Base-by-base conservation (phyloP, 2,797 vertebrate species). In the Hyperoplus lanceolatus region DNA sequence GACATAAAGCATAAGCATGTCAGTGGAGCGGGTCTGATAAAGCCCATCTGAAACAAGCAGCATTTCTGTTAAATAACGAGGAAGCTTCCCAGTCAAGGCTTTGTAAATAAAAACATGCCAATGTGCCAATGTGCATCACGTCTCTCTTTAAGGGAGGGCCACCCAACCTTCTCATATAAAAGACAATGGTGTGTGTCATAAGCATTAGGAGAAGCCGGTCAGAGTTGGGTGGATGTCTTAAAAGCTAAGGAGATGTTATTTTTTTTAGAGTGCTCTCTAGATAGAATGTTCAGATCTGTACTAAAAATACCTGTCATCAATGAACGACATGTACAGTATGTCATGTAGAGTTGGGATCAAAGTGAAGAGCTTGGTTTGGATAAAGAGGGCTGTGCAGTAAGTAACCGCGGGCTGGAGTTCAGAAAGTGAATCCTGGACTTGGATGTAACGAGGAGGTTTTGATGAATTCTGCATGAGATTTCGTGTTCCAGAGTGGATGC, bases 391-490 rank as follows among this genome's bases (percentile, higher is more conserved):
- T 49, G 14, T 61, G 10, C 42, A 46, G 45, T 38, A 50, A 55
- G 29, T 29, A 29, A 29, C 41, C 29, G 42, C 42, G 36, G 15
- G 15, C 1, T 63, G 11, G 3, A 42, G n/a, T 36, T 53, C 10
- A 42, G 50, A 45, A 56, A 29, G 4, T 29, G 29, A 51, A 51
- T 73, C 51, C 39, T 73, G 9, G 49, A 58, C 48, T 39, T 29
- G 16, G 21, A 53, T 53, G 13, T 48, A 56, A 46, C 49, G 64
- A 61, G 57, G 16, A 11, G 16, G 29, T 46, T 75, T 41, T 56
- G 15, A 57, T 51, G 12, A 69, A 63, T 77, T 70, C 58, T 42
- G 8, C 29, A 53, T 41, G 41, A 66, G 14, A 41, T 50, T 9
- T 0, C 18, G 45, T 49, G 38, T 63, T 72, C 42, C 53, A 58